phyloP scores from a whole-genome alignment of 37 sponge, comb jelly and placozoan genomes.

The Eunapius fragilis region DNA sequence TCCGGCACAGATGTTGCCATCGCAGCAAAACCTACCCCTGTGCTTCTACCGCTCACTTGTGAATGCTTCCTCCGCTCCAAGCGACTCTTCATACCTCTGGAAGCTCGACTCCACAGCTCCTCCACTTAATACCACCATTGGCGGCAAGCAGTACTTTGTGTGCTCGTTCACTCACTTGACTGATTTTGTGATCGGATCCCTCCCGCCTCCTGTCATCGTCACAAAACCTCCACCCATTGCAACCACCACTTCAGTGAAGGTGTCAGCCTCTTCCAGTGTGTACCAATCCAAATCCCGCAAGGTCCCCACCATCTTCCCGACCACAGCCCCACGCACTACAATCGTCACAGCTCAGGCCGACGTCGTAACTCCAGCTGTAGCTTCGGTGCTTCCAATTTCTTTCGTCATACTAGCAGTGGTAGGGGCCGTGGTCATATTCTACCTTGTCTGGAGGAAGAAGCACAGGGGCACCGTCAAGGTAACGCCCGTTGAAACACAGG shows the following conservation, averaged over 20 bases:
- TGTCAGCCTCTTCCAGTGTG: constrained; percentile 17
- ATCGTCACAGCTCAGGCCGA: not conserved
- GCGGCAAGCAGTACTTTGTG: not conserved
- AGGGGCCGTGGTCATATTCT: constrained; percentile 5
- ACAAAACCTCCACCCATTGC: constrained; percentile 28
- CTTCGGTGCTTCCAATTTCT: constrained; percentile 27
- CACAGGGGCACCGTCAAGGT: constrained; percentile 7
- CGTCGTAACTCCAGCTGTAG: constrained; percentile 10
- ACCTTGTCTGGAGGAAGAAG: constrained; percentile 42
- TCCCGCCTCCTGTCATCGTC: constrained; percentile 61
- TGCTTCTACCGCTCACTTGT: constrained; percentile 66
- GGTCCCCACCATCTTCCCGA: not conserved
- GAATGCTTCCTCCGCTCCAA: constrained; percentile 5
- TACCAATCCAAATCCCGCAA: not conserved
- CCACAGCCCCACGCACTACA: not conserved
- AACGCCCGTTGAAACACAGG: not conserved
- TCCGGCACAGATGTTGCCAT: constrained; percentile 8
- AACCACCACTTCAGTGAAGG: not conserved
- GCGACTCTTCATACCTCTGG: constrained; percentile 21
- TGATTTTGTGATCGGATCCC: constrained; percentile 65
- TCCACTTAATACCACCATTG: not conserved
- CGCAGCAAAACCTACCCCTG: constrained; percentile 5
- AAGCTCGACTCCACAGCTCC: constrained; percentile 23
- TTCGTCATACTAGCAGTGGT: constrained; percentile 29
- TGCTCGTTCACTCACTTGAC: constrained; percentile 66